A percentile compares a stretch with the other conserved stretches of the same genome.
These are phyloP conservation scores for Leucophenga maculata DNA, from an alignment of 2,888 invertebrate species.

Conservation along the genomic window DNA sequence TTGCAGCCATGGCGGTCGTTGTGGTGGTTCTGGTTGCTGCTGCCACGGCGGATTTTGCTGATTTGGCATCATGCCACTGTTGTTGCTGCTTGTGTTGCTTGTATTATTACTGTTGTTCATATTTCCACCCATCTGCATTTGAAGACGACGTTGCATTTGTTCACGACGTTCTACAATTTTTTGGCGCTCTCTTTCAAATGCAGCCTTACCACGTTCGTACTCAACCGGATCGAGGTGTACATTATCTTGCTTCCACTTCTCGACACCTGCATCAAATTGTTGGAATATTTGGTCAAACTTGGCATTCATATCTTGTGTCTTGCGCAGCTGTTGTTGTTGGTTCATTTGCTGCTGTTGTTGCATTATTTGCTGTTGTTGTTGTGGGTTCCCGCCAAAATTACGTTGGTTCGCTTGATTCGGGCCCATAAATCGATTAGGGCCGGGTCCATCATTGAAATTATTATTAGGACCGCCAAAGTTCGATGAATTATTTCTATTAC, in stretches of 20 bases:
- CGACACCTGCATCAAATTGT: constrained; percentile 93
- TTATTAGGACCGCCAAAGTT: not conserved
- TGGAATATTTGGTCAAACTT: constrained; percentile 91
- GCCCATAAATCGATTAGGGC: not conserved
- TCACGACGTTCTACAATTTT: constrained; percentile 86
- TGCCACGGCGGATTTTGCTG: not conserved
- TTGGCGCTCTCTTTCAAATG: constrained; percentile 88
- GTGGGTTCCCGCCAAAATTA: constrained; percentile 25
- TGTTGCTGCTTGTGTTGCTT: constrained; percentile 6
- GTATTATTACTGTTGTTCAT: constrained; percentile 5
- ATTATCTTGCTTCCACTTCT: constrained; percentile 92
- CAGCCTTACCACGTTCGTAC: constrained; percentile 88
- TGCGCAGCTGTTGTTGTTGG: constrained; percentile 80
- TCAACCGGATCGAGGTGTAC: constrained; percentile 92
- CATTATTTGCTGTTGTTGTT: constrained; percentile 27
- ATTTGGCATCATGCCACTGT: not conserved
- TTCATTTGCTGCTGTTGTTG: constrained; percentile 11
- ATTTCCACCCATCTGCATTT: constrained; percentile 42
- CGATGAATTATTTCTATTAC: constrained; percentile 35
- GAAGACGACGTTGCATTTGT: constrained; percentile 80
- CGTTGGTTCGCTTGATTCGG: not conserved
- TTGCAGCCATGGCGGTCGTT: not conserved
- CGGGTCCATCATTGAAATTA: not conserved
- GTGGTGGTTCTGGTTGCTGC: not conserved
- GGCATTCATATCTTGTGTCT: constrained; percentile 81